Conservation (phyloP, 2,888 invertebrate genomes). For the Oscheius sp. region DNA sequence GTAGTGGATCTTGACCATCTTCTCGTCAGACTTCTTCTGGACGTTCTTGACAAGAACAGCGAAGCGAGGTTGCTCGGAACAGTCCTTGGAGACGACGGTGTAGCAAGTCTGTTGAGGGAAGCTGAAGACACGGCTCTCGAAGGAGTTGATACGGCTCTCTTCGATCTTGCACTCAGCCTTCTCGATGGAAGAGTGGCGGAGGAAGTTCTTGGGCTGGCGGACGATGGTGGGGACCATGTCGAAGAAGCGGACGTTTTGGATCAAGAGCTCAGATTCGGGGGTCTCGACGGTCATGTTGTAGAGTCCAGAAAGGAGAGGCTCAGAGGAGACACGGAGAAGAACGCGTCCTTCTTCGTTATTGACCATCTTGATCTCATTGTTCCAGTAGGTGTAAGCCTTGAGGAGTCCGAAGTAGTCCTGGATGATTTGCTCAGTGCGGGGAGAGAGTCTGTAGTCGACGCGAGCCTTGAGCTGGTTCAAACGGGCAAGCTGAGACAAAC, state of each 20-base stretch:
- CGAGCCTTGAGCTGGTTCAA: slow-evolving; percentile 47
- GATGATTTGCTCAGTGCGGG: slow-evolving; percentile 39
- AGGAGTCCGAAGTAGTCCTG: slow-evolving; percentile 48
- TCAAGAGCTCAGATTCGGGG: slow-evolving; percentile 47
- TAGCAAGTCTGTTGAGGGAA: slow-evolving; percentile 69
- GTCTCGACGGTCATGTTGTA: slow-evolving; percentile 60
- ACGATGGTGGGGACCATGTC: slow-evolving; percentile 31
- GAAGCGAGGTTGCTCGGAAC: slow-evolving; percentile 68
- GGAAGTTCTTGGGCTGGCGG: slow-evolving; percentile 22
- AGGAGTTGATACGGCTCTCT: slow-evolving; percentile 58
- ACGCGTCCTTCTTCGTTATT: slow-evolving; percentile 43
- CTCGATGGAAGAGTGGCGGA: slow-evolving; percentile 26
- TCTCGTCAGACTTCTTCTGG: slow-evolving; percentile 50
- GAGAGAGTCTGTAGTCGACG: slow-evolving; percentile 52
- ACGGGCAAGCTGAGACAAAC: slow-evolving; percentile 41
- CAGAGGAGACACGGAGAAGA: slow-evolving; percentile 53
- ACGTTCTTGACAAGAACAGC: slow-evolving; percentile 70
- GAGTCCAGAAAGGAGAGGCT: slow-evolving; percentile 56
- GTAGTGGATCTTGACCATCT: slow-evolving; percentile 30
- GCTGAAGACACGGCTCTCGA: slow-evolving; percentile 65
- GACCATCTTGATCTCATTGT: slow-evolving; percentile 27
- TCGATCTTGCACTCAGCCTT: slow-evolving; percentile 44
- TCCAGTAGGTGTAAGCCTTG: slow-evolving; percentile 58
- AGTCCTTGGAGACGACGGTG: slow-evolving; percentile 72
- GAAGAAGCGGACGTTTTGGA: slow-evolving; percentile 48